Evolutionary conservation across 2,113 vertebrate genomes (phyloP).

Genomic region (Hassar affinis): DNA sequence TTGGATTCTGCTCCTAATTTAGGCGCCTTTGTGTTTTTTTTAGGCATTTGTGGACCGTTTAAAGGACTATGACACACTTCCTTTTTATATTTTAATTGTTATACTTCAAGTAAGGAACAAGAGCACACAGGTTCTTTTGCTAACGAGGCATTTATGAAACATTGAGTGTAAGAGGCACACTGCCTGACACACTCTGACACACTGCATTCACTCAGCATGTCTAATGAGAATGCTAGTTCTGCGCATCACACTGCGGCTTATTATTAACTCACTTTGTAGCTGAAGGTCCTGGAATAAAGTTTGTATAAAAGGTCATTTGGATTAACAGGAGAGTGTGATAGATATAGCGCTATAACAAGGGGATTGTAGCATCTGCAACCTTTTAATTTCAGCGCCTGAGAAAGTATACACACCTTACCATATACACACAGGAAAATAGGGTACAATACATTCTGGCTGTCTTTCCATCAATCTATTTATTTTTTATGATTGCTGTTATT

Average conservation of each 20-base stretch:
- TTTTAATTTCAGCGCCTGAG: too few species aligned
- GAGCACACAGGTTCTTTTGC: background rate
- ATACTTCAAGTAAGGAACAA: background rate
- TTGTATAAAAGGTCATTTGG: background rate
- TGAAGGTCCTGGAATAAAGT: background rate
- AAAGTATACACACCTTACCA: too few species aligned
- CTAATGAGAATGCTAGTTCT: background rate
- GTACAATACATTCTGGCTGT: background rate
- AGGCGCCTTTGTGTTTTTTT: background rate
- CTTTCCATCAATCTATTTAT: background rate
- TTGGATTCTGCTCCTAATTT: background rate
- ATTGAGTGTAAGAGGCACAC: slow-evolving; percentile 4
- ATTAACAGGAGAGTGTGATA: background rate
- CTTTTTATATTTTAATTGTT: background rate
- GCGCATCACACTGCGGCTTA: background rate
- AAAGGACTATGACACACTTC: background rate
- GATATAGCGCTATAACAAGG: background rate
- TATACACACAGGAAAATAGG: background rate
- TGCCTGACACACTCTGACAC: too few species aligned
- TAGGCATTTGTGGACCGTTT: too few species aligned
- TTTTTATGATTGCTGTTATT: background rate
- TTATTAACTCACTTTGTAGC: slow-evolving; percentile 1
- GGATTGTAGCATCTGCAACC: background rate
- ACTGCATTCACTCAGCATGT: background rate
- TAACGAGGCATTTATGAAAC: background rate